phyloP scores from a whole-genome alignment of 2,797 vertebrate species.

The Melopsittacus undulatus region DNA sequence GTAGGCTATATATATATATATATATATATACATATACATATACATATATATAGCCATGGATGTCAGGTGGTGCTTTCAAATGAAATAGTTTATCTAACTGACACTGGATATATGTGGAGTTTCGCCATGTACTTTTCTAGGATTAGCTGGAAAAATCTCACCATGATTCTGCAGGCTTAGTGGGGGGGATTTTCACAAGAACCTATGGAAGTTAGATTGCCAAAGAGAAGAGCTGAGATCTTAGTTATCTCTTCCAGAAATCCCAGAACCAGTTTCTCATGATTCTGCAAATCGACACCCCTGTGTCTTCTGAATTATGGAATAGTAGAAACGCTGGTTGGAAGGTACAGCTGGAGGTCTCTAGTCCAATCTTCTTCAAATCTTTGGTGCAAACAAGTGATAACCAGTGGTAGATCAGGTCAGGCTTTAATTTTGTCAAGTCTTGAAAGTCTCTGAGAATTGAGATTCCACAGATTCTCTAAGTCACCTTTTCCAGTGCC shows the following conservation, averaged over 20 bases:
- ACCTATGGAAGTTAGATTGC: neutral
- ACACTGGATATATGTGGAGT: neutral
- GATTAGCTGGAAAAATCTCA: constrained; percentile 4
- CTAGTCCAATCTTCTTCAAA: neutral
- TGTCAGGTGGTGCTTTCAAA: neutral
- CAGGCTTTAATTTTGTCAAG: neutral
- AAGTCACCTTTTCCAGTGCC: neutral
- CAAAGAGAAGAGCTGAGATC: neutral
- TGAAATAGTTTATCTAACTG: neutral
- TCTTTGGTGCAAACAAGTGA: neutral
- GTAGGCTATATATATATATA: neutral
- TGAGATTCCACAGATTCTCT: neutral
- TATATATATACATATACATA: neutral
- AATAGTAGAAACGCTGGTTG: neutral
- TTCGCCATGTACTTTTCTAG: neutral
- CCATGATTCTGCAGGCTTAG: neutral
- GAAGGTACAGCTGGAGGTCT: neutral
- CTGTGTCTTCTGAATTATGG: neutral
- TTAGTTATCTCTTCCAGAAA: neutral
- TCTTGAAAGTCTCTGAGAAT: neutral
- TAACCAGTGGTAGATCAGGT: neutral
- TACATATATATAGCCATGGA: neutral
- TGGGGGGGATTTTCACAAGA: neutral
- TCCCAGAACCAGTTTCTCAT: neutral
- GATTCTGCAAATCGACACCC: neutral